Conservation (phyloP, 2,797 vertebrate genomes). For the Pseudochromis fuscus region DNA sequence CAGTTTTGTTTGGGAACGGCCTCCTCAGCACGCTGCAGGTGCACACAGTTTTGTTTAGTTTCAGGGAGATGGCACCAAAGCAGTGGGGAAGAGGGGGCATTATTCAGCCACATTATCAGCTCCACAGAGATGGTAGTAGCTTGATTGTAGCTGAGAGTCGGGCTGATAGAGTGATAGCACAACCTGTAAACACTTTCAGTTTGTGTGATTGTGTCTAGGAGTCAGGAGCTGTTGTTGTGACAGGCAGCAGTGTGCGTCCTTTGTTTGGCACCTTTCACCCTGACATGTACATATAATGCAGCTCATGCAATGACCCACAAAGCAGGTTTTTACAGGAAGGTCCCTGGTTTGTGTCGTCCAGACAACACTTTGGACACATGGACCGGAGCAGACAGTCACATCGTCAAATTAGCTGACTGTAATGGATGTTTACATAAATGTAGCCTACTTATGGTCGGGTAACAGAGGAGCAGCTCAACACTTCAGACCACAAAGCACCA, state of each 20-base stretch:
- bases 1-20: conserved; percentile 69
- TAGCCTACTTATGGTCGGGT: not conserved
- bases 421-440: conserved; percentile 39
- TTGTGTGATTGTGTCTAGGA: conserved; percentile 18
- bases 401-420: conserved; percentile 32
- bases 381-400: conserved; percentile 8
- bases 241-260: not conserved
- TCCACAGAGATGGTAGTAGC: conserved; percentile 1
- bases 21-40: conserved; percentile 70
- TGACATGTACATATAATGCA: conserved; percentile 2
- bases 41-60: conserved; percentile 74
- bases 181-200: conserved; percentile 29
- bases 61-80: conserved; percentile 52
- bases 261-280: conserved; percentile 1
- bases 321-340: not conserved
- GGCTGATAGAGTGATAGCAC: conserved; percentile 26
- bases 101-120: conserved; percentile 28
- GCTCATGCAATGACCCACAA: not conserved
- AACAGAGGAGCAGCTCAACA: conserved; percentile 19
- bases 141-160: not conserved
- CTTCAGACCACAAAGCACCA: conserved; percentile 12
- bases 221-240: not conserved
- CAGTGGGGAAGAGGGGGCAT: conserved; percentile 26
- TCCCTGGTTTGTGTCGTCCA: not conserved
- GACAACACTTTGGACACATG: not conserved